A percentile compares a stretch with the other conserved stretches of the same genome.
Evolutionary conservation across 2,113 vertebrate genomes (phyloP).

Genomic region (Scartelaos histophorus): DNA sequence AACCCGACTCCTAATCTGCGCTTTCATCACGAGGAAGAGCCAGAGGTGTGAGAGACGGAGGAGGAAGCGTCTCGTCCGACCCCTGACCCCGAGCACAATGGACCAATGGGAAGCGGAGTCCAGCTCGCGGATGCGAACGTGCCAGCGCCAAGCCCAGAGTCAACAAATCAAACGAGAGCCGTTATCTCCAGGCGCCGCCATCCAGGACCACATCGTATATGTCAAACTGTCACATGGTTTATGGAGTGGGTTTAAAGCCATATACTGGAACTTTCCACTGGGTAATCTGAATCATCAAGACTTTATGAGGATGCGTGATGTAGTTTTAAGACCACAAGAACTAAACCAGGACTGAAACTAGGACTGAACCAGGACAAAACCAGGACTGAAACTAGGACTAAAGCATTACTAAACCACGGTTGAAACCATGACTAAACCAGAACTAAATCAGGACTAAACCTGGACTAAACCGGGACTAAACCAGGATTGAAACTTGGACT

Average conservation of each 20-base stretch:
- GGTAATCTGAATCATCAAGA: neutral
- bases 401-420: too few species aligned
- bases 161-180: conserved; percentile 57
- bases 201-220: neutral
- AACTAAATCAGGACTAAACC: neutral
- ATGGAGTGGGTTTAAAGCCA: neutral
- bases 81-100: conserved; percentile 61
- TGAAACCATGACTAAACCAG: too few species aligned
- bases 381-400: too few species aligned
- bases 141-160: conserved; percentile 36
- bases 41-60: conserved; percentile 60
- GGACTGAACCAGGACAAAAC: too few species aligned
- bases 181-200: conserved; percentile 51
- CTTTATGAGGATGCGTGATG: too few species aligned
- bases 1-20: conserved; percentile 55
- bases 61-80: conserved; percentile 62
- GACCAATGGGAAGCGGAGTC: conserved; percentile 20
- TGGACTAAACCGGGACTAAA: neutral
- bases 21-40: conserved; percentile 68
- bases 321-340: too few species aligned
- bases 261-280: neutral
- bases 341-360: too few species aligned
- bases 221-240: conserved; percentile 9
- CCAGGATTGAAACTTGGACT: neutral
- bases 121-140: conserved; percentile 6